phyloP scores from a whole-genome alignment of 2,113 vertebrate species.

The Sceloporus tristichus region DNA sequence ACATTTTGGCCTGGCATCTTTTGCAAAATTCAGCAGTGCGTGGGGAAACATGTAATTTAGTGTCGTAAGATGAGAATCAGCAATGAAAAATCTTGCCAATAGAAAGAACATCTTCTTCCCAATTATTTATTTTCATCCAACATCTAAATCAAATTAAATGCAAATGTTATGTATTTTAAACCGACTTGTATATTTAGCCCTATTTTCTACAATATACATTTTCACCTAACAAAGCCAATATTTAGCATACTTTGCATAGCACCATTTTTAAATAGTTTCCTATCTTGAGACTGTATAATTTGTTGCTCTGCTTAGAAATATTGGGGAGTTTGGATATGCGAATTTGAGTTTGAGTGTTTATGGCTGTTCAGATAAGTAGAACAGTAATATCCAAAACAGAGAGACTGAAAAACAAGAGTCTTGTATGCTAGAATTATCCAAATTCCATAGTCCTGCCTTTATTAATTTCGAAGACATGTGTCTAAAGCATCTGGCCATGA shows the following conservation, averaged over 20 bases:
- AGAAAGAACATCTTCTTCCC: constrained; percentile 13
- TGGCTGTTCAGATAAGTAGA: constrained; percentile 51
- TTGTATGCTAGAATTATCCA: constrained; percentile 34
- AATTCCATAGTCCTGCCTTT: constrained; percentile 28
- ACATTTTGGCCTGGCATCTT: background rate
- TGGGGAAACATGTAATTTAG: constrained; percentile 28
- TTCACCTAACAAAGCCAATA: constrained; percentile 47
- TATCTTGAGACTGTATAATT: constrained; percentile 40
- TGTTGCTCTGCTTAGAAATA: constrained; percentile 3
- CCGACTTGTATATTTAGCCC: constrained; percentile 43
- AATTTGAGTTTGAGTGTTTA: constrained; percentile 9
- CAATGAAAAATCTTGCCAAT: constrained; percentile 15
- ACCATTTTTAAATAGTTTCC: constrained; percentile 39
- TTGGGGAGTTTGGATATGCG: background rate
- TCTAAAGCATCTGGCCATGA: constrained; percentile 46
- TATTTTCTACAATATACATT: constrained; percentile 41
- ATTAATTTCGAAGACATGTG: constrained; percentile 35
- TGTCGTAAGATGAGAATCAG: constrained; percentile 25
- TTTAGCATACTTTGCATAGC: constrained; percentile 37
- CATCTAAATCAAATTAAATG: constrained; percentile 59
- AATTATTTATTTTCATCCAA: constrained; percentile 53
- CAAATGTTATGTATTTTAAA: constrained; percentile 57
- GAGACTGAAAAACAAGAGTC: constrained; percentile 32
- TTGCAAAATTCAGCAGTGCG: constrained; percentile 36
- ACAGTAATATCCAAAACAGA: constrained; percentile 34